Percentiles rank a stretch among this genome's conserved stretches.
Evolutionary conservation across 2,797 vertebrate genomes (phyloP).

Genomic region (Helicolenus hilgendorfi): DNA sequence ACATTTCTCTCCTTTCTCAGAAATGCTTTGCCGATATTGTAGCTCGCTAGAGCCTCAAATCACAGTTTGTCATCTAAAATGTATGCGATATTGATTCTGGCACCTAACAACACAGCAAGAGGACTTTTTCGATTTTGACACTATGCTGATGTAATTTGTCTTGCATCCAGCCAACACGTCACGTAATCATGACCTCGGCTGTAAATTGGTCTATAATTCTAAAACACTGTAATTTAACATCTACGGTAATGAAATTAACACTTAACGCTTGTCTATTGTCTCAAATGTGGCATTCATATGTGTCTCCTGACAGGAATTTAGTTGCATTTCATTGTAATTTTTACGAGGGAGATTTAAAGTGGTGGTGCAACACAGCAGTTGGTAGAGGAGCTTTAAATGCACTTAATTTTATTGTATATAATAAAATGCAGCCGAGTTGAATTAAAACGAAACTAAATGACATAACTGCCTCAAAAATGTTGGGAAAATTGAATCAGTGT

Average conservation of each 20-base stretch:
- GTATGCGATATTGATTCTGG: too few relatives aligned
- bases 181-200: too few relatives aligned
- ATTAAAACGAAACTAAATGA: slow-evolving; percentile 62
- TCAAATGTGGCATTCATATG: slow-evolving; percentile 1
- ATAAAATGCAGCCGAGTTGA: slow-evolving; percentile 67
- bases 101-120: too few relatives aligned
- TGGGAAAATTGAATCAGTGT: slow-evolving; percentile 36
- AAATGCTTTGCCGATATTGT: too few relatives aligned
- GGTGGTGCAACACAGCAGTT: slow-evolving; percentile 22
- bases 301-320: slow-evolving; percentile 53
- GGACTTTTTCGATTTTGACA: too few relatives aligned
- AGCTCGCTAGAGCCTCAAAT: too few relatives aligned
- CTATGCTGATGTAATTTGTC: too few relatives aligned
- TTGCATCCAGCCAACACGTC: too few relatives aligned
- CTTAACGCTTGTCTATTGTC: neutral
- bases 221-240: neutral
- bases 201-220: too few relatives aligned
- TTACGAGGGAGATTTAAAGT: slow-evolving; percentile 51
- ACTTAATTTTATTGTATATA: slow-evolving; percentile 61
- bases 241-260: slow-evolving; percentile 47
- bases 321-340: slow-evolving; percentile 58
- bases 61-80: too few relatives aligned
- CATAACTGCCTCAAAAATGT: slow-evolving; percentile 47
- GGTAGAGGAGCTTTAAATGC: slow-evolving; percentile 14
- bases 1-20: too few relatives aligned